These are phyloP conservation scores for Incurvaria masculella DNA, from an alignment of 2,888 invertebrate species.

Conservation along the genomic window DNA sequence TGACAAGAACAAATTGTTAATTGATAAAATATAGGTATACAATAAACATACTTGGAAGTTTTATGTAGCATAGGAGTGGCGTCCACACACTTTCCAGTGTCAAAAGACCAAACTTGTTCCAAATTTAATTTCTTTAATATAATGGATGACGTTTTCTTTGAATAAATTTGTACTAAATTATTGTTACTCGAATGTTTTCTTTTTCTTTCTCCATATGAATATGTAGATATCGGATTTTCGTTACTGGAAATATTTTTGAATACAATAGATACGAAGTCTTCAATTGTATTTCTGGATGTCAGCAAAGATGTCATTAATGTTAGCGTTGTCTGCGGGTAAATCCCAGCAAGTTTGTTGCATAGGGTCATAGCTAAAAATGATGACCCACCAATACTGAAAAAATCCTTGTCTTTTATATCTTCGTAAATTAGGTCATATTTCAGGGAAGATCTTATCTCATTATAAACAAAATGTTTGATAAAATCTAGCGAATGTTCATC, in stretches of 20 bases:
- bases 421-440: conserved; percentile 27
- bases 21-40: background rate
- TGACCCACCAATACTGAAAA: conserved; percentile 64
- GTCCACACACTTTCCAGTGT: conserved; percentile 80
- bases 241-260: background rate
- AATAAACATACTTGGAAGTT: conserved; percentile 38
- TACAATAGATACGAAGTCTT: conserved; percentile 30
- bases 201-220: conserved; percentile 23
- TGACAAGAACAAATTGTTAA: too few species aligned
- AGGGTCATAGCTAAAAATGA: conserved; percentile 67
- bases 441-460: conserved; percentile 28
- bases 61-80: conserved; percentile 63
- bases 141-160: background rate
- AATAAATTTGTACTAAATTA: background rate
- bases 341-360: conserved; percentile 52
- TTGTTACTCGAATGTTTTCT: conserved; percentile 15
- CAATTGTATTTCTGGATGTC: conserved; percentile 37
- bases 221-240: conserved; percentile 18
- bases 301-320: conserved; percentile 55
- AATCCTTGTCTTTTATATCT: conserved; percentile 42
- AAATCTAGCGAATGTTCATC: conserved; percentile 22
- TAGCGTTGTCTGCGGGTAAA: conserved; percentile 37
- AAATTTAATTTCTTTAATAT: conserved; percentile 22
- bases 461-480: conserved; percentile 25
- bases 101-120: conserved; percentile 54